Conservation (phyloP, 1,140 invertebrate species). For the Caerostris darwini region DNA sequence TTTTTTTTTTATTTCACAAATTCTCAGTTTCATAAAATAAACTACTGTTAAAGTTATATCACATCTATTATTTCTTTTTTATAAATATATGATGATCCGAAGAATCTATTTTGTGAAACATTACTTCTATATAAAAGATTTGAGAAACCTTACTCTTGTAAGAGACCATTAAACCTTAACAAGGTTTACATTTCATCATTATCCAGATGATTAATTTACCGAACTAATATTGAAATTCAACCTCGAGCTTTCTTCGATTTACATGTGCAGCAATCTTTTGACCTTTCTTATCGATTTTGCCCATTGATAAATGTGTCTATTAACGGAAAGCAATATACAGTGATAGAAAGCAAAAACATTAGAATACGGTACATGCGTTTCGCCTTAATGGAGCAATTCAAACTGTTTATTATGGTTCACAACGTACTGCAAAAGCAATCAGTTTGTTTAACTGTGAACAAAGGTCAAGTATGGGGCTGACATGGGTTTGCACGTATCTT, state of each 20-base stretch:
- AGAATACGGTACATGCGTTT: background rate
- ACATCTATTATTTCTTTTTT: no score
- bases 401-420: background rate
- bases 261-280: background rate
- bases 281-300: conserved; percentile 4
- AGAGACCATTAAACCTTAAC: no score
- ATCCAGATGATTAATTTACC: background rate
- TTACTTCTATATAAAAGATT: no score
- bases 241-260: background rate
- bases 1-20: no score
- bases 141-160: no score
- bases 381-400: background rate
- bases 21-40: no score
- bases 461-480: background rate
- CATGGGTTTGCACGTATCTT: background rate
- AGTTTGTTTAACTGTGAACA: background rate
- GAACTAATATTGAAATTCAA: background rate
- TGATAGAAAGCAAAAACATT: background rate
- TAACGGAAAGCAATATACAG: background rate
- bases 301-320: background rate
- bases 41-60: no score
- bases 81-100: no score
- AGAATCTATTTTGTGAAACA: no score
- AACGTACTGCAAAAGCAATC: background rate
- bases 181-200: background rate